Conservation (phyloP, 2,797 vertebrate genomes). For the Scolopax bukidnonensis region DNA sequence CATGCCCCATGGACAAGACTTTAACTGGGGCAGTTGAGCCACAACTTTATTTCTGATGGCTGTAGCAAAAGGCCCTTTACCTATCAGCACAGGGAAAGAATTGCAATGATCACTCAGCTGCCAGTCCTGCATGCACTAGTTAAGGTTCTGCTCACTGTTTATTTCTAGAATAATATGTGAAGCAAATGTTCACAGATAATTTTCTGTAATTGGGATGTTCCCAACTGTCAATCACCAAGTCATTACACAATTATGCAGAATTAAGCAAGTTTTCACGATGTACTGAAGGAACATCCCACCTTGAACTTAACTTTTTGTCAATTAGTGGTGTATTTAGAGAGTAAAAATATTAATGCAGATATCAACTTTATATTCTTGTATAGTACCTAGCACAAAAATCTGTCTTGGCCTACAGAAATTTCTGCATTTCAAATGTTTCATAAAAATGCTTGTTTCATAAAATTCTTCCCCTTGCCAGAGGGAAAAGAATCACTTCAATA, state of each 20-base stretch:
- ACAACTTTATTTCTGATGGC: background rate
- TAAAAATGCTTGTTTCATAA: background rate
- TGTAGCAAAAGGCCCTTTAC: background rate
- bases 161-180: background rate
- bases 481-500: background rate
- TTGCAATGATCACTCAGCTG: background rate
- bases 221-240: background rate
- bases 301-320: background rate
- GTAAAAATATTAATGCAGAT: background rate
- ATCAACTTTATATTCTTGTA: background rate
- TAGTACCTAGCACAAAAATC: background rate
- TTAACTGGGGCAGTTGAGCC: background rate
- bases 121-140: background rate
- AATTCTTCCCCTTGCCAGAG: background rate
- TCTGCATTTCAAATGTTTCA: background rate
- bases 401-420: background rate
- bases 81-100: background rate
- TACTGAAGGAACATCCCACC: background rate
- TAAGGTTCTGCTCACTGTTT: background rate
- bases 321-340: background rate
- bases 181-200: background rate
- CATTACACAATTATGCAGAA: background rate
- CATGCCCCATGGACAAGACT: background rate
- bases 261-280: background rate
- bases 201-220: background rate